phyloP scores from a whole-genome alignment of 2,113 vertebrate genomes.

The Ptilorrhoa leucosticta region DNA sequence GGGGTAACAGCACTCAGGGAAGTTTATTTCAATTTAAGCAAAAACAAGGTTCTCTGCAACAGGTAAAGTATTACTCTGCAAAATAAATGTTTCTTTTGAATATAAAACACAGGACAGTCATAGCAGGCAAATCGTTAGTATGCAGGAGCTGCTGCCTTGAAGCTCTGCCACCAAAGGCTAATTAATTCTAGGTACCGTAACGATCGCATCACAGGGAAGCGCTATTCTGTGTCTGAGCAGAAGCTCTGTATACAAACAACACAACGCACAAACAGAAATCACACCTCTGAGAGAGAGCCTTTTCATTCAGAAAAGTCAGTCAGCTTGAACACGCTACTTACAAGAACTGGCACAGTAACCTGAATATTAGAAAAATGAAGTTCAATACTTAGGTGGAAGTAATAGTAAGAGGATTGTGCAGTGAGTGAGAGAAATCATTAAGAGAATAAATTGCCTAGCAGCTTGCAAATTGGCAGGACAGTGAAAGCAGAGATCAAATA shows the following conservation, averaged over 20 bases:
- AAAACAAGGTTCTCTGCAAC: not conserved
- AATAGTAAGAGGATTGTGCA: not conserved
- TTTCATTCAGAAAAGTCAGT: constrained; percentile 53
- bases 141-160: constrained; percentile 18
- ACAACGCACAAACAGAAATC: not conserved
- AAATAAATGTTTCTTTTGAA: not conserved
- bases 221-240: not conserved
- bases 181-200: constrained; percentile 41
- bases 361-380: not conserved
- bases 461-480: not conserved
- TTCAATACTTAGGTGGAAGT: not conserved
- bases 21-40: not conserved
- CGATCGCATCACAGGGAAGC: not conserved
- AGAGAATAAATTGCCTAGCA: not conserved
- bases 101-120: not conserved
- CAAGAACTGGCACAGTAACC: not conserved
- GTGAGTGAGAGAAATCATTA: not conserved
- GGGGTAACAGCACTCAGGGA: not conserved
- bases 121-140: not conserved
- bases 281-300: constrained; percentile 6
- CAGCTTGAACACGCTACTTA: not conserved
- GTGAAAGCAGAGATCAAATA: constrained; percentile 14
- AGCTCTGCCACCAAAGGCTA: constrained; percentile 22
- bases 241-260: constrained; percentile 12
- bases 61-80: not conserved